phyloP scores from a whole-genome alignment of 2,797 vertebrate genomes.

The Ambastaia sidthimunki region DNA sequence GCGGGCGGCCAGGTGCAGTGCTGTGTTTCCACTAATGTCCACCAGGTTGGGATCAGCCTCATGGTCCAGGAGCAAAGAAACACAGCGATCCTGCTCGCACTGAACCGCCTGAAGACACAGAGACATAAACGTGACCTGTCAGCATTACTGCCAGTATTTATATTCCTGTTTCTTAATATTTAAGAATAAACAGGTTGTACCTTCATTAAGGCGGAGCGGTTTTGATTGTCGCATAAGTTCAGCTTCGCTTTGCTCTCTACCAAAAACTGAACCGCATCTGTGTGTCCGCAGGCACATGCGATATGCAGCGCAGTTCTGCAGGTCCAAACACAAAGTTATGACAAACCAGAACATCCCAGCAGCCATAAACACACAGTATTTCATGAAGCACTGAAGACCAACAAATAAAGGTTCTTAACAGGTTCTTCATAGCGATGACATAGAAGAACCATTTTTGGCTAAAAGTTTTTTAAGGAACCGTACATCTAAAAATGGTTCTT shows the following conservation, averaged over 20 bases:
- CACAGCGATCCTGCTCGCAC: slow-evolving; percentile 85
- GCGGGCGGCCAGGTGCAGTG: slow-evolving; percentile 84
- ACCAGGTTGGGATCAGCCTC: slow-evolving; percentile 83
- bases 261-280: slow-evolving; percentile 83
- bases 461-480: too few species aligned
- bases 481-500: too few species aligned
- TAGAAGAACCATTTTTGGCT: too few species aligned
- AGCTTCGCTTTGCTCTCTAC: slow-evolving; percentile 86
- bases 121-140: too few species aligned
- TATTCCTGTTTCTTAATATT: neutral
- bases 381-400: slow-evolving; percentile 10
- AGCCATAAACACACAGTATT: neutral
- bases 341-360: slow-evolving; percentile 27
- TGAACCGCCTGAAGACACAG: too few species aligned
- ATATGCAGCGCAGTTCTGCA: slow-evolving; percentile 89
- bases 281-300: slow-evolving; percentile 86
- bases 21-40: slow-evolving; percentile 84
- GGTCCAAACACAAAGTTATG: slow-evolving; percentile 46
- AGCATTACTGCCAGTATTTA: neutral
- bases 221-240: slow-evolving; percentile 85
- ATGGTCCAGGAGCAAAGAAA: slow-evolving; percentile 80
- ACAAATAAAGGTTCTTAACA: too few species aligned
- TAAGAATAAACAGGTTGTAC: slow-evolving; percentile 73
- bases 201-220: slow-evolving; percentile 90
- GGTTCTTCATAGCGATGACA: too few species aligned